Percentiles rank a stretch among this genome's conserved stretches.
These are phyloP conservation scores for Ceyx melanurus DNA, from an alignment of 2,113 vertebrate genomes.

Conservation along the genomic window DNA sequence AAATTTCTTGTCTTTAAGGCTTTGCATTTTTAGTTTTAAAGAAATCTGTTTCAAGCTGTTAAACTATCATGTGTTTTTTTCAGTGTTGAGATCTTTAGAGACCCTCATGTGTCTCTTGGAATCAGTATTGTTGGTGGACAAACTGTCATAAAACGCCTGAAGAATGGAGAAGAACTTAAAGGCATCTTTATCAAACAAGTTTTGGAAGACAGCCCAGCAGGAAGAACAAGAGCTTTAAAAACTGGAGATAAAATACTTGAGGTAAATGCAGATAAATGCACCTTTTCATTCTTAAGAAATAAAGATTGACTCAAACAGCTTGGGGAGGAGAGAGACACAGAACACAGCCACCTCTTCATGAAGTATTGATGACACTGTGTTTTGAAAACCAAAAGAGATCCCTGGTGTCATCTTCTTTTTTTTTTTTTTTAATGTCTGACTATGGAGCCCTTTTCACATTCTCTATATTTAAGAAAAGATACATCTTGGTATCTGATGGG, in stretches of 20 bases:
- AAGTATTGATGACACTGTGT: neutral
- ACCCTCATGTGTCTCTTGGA: constrained; percentile 86
- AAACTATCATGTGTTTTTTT: neutral
- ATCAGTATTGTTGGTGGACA: constrained; percentile 98
- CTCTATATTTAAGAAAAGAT: neutral
- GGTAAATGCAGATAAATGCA: constrained; percentile 75
- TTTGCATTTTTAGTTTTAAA: neutral
- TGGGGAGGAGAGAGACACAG: neutral
- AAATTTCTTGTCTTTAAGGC: neutral
- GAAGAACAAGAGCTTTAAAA: constrained; percentile 84
- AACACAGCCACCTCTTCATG: neutral
- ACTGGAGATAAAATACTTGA: constrained; percentile 98
- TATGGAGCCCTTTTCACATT: neutral
- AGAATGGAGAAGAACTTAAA: constrained; percentile 95
- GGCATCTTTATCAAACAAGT: constrained; percentile 99
- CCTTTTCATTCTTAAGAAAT: constrained; percentile 3
- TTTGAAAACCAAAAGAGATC: neutral
- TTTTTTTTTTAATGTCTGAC: neutral
- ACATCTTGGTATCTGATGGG: neutral
- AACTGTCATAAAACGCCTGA: constrained; percentile 91
- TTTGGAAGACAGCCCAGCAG: constrained; percentile 88
- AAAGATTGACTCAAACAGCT: neutral
- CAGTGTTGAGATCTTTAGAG: constrained; percentile 91
- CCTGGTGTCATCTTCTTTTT: neutral
- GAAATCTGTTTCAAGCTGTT: constrained; percentile 20